Conservation (phyloP, 2,888 invertebrate genomes). For the Sminthurides aquaticus region DNA sequence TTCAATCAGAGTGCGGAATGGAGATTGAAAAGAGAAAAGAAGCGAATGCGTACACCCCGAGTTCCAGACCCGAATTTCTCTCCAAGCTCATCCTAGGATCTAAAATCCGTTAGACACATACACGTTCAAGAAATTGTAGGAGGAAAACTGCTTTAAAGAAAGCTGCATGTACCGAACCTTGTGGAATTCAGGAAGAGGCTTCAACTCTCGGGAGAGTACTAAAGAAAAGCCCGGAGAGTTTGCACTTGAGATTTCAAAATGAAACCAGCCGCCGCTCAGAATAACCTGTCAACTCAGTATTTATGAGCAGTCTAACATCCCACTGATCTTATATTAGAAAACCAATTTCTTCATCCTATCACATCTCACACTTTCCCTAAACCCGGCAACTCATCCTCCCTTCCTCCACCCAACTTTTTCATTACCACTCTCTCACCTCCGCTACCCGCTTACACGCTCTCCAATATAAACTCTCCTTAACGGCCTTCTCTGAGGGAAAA, state of each 20-base stretch:
- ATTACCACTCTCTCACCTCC: not conserved
- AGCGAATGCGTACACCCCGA: not conserved
- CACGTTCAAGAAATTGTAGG: too few species aligned
- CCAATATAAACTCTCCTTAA: too few species aligned
- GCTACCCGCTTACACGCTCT: not conserved
- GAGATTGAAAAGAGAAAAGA: not conserved
- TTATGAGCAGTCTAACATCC: slow-evolving; percentile 40
- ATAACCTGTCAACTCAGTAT: slow-evolving; percentile 42
- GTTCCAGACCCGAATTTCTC: not conserved
- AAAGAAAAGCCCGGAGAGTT: slow-evolving; percentile 39
- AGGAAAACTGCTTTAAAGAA: too few species aligned
- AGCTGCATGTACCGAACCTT: not conserved
- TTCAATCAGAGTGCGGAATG: not conserved
- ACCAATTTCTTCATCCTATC: slow-evolving; percentile 40
- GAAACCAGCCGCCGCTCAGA: slow-evolving; percentile 33
- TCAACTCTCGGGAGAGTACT: slow-evolving; percentile 37
- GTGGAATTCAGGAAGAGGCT: too few species aligned
- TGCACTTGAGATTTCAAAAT: slow-evolving; percentile 40
- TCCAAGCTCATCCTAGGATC: not conserved
- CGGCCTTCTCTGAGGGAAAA: too few species aligned
- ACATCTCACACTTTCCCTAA: slow-evolving; percentile 5
- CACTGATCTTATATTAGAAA: slow-evolving; percentile 42
- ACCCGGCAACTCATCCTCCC: not conserved
- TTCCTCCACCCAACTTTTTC: not conserved
- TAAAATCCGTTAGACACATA: not conserved